Percentiles rank a stretch among this genome's conserved stretches.
Evolutionary conservation across 2,888 invertebrate species (phyloP).

Genomic region (Pandemis heparana): DNA sequence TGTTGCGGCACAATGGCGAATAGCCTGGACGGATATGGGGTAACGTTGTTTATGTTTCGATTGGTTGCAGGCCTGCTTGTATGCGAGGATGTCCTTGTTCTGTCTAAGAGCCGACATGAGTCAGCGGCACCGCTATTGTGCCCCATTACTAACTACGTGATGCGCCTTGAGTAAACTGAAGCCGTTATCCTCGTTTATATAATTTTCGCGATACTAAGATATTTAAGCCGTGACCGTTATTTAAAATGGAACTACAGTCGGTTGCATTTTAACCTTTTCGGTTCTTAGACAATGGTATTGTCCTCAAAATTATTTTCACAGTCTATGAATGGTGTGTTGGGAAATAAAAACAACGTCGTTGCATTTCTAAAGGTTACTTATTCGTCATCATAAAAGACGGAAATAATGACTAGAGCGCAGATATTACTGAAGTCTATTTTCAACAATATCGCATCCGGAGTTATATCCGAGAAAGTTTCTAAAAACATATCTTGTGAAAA

Average conservation of each 20-base stretch:
- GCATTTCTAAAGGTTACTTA: conserved; percentile 18
- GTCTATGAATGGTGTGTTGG: conserved; percentile 13
- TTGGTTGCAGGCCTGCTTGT: conserved; percentile 68
- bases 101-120: conserved; percentile 67
- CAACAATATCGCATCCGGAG: conserved; percentile 10
- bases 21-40: conserved; percentile 80
- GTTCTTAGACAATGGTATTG: conserved; percentile 27
- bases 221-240: conserved; percentile 33
- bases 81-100: conserved; percentile 77
- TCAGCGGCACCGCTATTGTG: conserved; percentile 73
- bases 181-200: conserved; percentile 47
- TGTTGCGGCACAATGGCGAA: conserved; percentile 82
- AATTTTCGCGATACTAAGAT: conserved; percentile 29
- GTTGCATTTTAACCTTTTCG: conserved; percentile 23
- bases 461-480: conserved; percentile 6
- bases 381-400: conserved; percentile 11
- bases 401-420: conserved; percentile 14
- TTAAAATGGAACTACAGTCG: conserved; percentile 18
- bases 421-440: conserved; percentile 17
- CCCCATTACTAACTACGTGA: conserved; percentile 65
- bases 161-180: conserved; percentile 53
- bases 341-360: conserved; percentile 18
- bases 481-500: conserved; percentile 7
- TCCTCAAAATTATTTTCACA: conserved; percentile 22
- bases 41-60: conserved; percentile 80